Conservation (phyloP, 2,888 invertebrate species). For the Eudiplozoon nipponicum region DNA sequence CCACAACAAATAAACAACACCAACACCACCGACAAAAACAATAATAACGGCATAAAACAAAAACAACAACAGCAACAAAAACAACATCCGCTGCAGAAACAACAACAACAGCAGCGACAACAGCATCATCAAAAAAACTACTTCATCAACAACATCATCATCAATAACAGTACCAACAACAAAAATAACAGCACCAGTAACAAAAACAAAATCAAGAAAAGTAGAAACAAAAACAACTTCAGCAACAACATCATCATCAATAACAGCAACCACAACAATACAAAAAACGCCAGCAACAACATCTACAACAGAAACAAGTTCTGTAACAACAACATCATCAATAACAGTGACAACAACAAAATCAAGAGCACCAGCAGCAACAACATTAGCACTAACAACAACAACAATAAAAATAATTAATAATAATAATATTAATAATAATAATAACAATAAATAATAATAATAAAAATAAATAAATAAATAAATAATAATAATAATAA, state of each 20-base stretch:
- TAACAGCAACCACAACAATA: slow-evolving; percentile 5
- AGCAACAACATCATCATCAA: slow-evolving; percentile 5
- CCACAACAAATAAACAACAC: neutral
- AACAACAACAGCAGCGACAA: slow-evolving; percentile 4
- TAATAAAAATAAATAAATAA: too few species aligned
- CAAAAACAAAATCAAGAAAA: slow-evolving; percentile 3
- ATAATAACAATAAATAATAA: too few species aligned
- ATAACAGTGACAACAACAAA: slow-evolving; percentile 3
- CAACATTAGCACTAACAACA: slow-evolving; percentile 6
- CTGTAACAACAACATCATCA: slow-evolving; percentile 6
- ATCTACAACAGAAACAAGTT: slow-evolving; percentile 3
- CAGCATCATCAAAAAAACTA: slow-evolving; percentile 4
- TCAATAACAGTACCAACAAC: slow-evolving; percentile 5
- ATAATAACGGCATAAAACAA: neutral
- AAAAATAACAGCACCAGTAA: neutral
- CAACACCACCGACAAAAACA: slow-evolving; percentile 1
- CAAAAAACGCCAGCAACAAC: slow-evolving; percentile 1
- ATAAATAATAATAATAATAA: too few species aligned
- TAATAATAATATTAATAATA: too few species aligned
- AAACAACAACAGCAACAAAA: neutral
- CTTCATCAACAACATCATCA: slow-evolving; percentile 4
- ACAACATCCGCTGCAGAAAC: slow-evolving; percentile 3
- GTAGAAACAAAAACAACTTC: slow-evolving; percentile 1
- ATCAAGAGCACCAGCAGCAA: slow-evolving; percentile 3
- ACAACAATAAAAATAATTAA: too few species aligned